phyloP scores from a whole-genome alignment of 2,888 invertebrate genomes.

The Malacosoma neustria region DNA sequence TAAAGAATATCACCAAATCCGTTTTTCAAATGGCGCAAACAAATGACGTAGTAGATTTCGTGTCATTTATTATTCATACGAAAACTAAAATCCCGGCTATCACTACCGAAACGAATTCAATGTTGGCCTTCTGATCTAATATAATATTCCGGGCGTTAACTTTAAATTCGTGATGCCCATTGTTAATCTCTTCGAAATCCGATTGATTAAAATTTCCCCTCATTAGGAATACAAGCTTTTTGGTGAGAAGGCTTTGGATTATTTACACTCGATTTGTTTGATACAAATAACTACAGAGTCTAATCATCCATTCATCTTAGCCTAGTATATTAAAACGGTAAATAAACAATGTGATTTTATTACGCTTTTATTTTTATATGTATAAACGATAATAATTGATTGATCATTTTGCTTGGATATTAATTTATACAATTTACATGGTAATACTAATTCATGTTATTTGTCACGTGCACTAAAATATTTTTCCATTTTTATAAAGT shows the following conservation, averaged over 20 bases:
- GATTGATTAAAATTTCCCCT: constrained; percentile 35
- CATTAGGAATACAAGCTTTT: constrained; percentile 23
- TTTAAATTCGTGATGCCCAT: constrained; percentile 33
- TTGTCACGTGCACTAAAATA: no score
- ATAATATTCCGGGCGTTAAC: constrained; percentile 39
- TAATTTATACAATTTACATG: no score
- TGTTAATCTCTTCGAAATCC: constrained; percentile 26
- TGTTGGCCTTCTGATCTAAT: constrained; percentile 45
- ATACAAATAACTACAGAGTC: constrained; percentile 1
- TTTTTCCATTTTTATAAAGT: no score
- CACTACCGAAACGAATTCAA: constrained; percentile 39
- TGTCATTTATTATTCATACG: constrained; percentile 47
- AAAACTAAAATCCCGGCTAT: constrained; percentile 31
- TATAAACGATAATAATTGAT: no score
- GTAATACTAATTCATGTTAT: no score
- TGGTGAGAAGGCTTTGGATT: constrained; percentile 15
- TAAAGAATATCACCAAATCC: no score
- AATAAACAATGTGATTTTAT: not conserved
- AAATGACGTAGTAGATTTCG: no score
- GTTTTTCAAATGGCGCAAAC: no score
- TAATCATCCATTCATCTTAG: constrained; percentile 2
- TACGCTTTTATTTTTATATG: no score
- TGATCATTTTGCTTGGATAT: no score
- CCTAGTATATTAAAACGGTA: not conserved
- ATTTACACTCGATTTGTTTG: constrained; percentile 8